These are phyloP conservation scores for Steinernema feltiae DNA, from an alignment of 1,140 invertebrate species.

Conservation along the genomic window DNA sequence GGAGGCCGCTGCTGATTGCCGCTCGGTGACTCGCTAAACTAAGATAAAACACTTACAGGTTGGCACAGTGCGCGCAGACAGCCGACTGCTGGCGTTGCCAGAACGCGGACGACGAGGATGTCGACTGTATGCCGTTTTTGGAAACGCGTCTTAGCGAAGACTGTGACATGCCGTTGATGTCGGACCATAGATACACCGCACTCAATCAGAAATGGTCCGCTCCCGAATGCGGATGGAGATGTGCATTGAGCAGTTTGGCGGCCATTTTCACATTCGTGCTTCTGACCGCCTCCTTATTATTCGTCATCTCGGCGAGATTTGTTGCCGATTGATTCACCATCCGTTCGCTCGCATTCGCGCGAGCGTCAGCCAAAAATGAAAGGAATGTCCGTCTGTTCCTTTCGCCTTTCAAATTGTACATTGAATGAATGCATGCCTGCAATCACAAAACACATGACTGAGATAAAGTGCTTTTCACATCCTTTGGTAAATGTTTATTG, in stretches of 20 bases:
- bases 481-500: too few species aligned
- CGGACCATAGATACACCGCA: neutral
- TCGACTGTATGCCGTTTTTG: neutral
- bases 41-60: neutral
- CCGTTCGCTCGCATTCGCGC: neutral
- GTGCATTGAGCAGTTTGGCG: constrained; percentile 6
- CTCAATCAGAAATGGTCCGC: neutral
- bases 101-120: neutral
- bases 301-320: constrained; percentile 13
- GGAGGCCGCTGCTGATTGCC: neutral
- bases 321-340: constrained; percentile 9
- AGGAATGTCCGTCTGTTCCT: constrained; percentile 4
- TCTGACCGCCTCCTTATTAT: constrained; percentile 15
- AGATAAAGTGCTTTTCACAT: neutral
- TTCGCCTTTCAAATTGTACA: neutral
- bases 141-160: neutral
- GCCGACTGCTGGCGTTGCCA: neutral
- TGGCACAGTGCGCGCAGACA: neutral
- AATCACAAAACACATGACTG: neutral
- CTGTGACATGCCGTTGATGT: neutral
- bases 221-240: constrained; percentile 10
- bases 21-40: neutral
- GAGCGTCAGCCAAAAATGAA: constrained; percentile 1
- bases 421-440: neutral
- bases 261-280: constrained; percentile 11